A percentile compares a stretch with the other conserved stretches of the same genome.
Evolutionary conservation across 2,888 invertebrate genomes (phyloP).

Genomic region (Rhynchonema sp.): DNA sequence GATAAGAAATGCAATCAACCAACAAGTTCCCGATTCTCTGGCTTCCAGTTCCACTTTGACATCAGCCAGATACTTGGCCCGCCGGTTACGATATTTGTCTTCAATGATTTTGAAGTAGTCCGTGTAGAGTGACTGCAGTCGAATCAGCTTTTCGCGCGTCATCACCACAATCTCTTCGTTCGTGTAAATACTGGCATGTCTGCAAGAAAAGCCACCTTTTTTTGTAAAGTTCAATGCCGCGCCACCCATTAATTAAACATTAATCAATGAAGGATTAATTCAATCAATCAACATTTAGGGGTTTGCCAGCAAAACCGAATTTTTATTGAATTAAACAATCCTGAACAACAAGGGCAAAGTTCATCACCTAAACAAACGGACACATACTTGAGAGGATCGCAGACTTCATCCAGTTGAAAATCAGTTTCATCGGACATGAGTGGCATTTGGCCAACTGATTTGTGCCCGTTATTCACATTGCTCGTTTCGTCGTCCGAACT

Average conservation of each 20-base stretch:
- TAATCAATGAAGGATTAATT: too few relatives aligned
- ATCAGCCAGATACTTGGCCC: neutral
- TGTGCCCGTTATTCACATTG: neutral
- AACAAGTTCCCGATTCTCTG: too few relatives aligned
- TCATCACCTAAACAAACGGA: too few relatives aligned
- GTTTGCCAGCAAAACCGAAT: too few relatives aligned
- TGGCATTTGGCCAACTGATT: neutral
- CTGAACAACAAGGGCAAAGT: too few relatives aligned
- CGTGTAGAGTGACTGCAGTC: conserved; percentile 58
- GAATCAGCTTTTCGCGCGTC: conserved; percentile 50
- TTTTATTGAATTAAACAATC: too few relatives aligned
- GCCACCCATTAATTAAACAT: too few relatives aligned
- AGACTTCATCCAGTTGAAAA: neutral
- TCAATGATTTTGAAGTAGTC: conserved; percentile 59
- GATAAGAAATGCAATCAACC: neutral
- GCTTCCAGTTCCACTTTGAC: neutral
- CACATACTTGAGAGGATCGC: neutral
- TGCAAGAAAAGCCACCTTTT: too few relatives aligned
- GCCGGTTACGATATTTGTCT: conserved; percentile 26
- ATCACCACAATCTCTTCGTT: conserved; percentile 64
- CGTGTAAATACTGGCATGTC: conserved; percentile 68
- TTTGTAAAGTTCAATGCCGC: too few relatives aligned
- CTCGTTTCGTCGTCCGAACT: neutral
- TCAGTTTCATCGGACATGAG: neutral
- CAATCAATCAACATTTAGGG: too few relatives aligned